Evolutionary conservation across 2,797 vertebrate species (phyloP), one percentile per base, ranked within the genome.

Genomic region (Choloepus didactylus): DNA sequence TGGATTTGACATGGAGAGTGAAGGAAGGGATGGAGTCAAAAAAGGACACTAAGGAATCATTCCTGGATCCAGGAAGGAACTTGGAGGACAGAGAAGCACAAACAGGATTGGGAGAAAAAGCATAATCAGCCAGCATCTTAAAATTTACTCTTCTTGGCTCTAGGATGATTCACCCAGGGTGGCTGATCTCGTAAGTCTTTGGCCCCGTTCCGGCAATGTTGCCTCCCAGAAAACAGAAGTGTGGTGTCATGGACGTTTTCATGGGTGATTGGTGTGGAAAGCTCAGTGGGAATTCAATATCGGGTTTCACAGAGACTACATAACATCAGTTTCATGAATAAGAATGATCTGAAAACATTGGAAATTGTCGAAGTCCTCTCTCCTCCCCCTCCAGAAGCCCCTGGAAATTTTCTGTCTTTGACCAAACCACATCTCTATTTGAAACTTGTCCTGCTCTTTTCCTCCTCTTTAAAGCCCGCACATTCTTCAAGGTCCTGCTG

Each of bases 391-490:
- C 83, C 35, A 54, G 62, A 85, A 77, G 49, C 15, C 49, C n/a
- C 38, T 73, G 46, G 46, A 80, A 25, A 75, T 89, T 64, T 87
- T 83, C 41, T 44, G 25, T 83, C 14, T 86, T 18, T 59, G 84
- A 64, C 54, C 62, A 76, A 29, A 81, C 7, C 10, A 1, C 44
- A 6, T 73, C 38, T 41, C 29, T 51, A 19, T 9, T n/a, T 93
- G 89, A 76, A 49, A 16, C 70, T 25, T 41, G 80, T 59, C 59
- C 62, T 79, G 29, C 38, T 75, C 66, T 95, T 75, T 89, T 67
- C 35, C 67, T 88, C 25, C 54, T 75, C 12, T 49, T 75, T 59
- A 64, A 91, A 93, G 67, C 59, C 62, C 29, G 18, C 31, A 41
- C 25, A 29, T 83, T 89, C 70, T 62, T 72, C 18, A 76, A 77